phyloP scores from a whole-genome alignment of 2,797 vertebrate species.

The Perodicticus potto region DNA sequence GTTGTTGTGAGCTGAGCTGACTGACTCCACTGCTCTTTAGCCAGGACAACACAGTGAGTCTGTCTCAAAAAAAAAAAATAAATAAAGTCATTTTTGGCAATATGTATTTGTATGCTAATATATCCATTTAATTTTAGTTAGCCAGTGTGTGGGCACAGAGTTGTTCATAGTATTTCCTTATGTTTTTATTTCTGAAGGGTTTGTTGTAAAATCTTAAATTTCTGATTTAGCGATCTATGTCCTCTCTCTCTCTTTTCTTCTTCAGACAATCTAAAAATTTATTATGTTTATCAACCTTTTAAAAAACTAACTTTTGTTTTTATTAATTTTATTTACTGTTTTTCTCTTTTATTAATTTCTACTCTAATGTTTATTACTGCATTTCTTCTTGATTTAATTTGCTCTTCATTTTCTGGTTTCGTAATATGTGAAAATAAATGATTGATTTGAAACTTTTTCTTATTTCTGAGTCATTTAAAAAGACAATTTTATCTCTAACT shows the following conservation, averaged over 20 bases:
- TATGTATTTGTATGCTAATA: neutral
- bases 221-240: neutral
- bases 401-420: neutral
- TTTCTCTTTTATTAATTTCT: neutral
- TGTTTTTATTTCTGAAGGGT: neutral
- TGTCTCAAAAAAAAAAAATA: too few relatives aligned
- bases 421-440: neutral
- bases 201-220: neutral
- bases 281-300: neutral
- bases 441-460: neutral
- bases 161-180: neutral
- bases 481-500: neutral
- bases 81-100: neutral
- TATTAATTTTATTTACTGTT: neutral
- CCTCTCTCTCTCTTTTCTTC: neutral
- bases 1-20: too few relatives aligned
- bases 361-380: neutral
- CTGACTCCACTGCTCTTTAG: too few relatives aligned
- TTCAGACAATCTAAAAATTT: neutral
- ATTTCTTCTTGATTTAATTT: neutral
- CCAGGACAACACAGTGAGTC: too few relatives aligned
- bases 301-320: neutral
- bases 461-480: neutral
- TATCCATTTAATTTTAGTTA: neutral
- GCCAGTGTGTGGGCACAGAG: neutral